These are phyloP conservation scores for Rhynchophorus ferrugineus DNA, from an alignment of 1,140 invertebrate genomes.

Conservation along the genomic window DNA sequence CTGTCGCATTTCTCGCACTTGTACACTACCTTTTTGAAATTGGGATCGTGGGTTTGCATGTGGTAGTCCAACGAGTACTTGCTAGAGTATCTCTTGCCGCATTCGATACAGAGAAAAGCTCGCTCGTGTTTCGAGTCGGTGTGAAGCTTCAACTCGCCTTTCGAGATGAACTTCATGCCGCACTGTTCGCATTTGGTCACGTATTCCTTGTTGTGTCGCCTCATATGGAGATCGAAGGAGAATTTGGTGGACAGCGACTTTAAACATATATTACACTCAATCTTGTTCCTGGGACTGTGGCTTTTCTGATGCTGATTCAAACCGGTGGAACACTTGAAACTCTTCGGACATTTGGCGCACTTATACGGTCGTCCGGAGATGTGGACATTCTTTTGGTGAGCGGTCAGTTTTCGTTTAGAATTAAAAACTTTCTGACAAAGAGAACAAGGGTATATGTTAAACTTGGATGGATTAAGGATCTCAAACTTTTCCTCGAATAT, in stretches of 20 bases:
- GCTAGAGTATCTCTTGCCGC: constrained; percentile 23
- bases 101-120: constrained; percentile 19
- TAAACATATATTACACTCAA: constrained; percentile 32
- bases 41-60: constrained; percentile 21
- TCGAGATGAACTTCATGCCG: constrained; percentile 33
- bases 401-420: constrained; percentile 22
- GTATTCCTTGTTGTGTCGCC: constrained; percentile 50
- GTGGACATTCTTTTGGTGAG: constrained; percentile 23
- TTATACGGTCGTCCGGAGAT: background rate
- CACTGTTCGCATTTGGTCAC: constrained; percentile 36
- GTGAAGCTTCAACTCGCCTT: constrained; percentile 20
- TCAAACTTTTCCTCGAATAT: too few species aligned
- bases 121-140: constrained; percentile 14
- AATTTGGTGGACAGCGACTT: constrained; percentile 60
- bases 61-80: constrained; percentile 23
- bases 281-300: constrained; percentile 9
- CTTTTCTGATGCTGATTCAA: background rate
- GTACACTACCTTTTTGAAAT: background rate
- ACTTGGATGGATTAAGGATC: background rate
- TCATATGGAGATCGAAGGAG: constrained; percentile 55
- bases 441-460: background rate
- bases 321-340: constrained; percentile 28
- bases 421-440: constrained; percentile 16
- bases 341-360: constrained; percentile 41
- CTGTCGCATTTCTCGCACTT: constrained; percentile 23